These are phyloP conservation scores for Tiphia femorata DNA, from an alignment of 2,888 invertebrate species.

Conservation along the genomic window DNA sequence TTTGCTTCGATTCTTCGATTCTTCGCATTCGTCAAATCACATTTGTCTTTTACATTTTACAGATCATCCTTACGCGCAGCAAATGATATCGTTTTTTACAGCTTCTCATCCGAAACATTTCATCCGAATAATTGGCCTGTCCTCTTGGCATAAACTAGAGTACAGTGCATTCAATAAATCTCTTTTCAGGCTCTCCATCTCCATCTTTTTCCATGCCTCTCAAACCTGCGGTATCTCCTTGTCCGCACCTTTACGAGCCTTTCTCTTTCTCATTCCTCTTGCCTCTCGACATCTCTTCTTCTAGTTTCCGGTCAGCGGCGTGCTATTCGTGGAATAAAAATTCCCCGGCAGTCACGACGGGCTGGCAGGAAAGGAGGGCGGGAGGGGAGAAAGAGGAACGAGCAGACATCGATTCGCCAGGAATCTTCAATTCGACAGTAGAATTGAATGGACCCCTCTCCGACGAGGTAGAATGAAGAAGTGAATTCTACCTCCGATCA, in stretches of 20 bases:
- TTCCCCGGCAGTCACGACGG: not conserved
- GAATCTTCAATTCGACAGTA: not conserved
- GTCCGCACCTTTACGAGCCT: too few relatives aligned
- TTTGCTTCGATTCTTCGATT: too few relatives aligned
- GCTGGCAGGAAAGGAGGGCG: constrained; percentile 2
- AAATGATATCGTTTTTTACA: too few relatives aligned
- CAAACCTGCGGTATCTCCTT: not conserved
- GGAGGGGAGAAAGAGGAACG: constrained; percentile 14
- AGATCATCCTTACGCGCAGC: too few relatives aligned
- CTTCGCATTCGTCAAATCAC: too few relatives aligned
- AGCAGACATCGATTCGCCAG: not conserved
- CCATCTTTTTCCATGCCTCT: not conserved
- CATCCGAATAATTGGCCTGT: not conserved
- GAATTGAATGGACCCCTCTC: too few relatives aligned
- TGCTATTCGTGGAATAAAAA: constrained; percentile 8
- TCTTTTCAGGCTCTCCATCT: not conserved
- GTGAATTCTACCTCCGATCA: not conserved
- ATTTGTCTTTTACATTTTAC: too few relatives aligned
- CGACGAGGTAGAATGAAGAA: not conserved
- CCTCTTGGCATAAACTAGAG: not conserved
- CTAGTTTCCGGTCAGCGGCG: constrained; percentile 7
- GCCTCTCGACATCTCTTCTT: too few relatives aligned
- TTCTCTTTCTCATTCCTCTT: not conserved
- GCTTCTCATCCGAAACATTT: too few relatives aligned
- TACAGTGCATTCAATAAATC: too few relatives aligned